A percentile compares a stretch with the other conserved stretches of the same genome.
Evolutionary conservation across 2,113 vertebrate genomes (phyloP).

Genomic region (Gorsachius goisagi): DNA sequence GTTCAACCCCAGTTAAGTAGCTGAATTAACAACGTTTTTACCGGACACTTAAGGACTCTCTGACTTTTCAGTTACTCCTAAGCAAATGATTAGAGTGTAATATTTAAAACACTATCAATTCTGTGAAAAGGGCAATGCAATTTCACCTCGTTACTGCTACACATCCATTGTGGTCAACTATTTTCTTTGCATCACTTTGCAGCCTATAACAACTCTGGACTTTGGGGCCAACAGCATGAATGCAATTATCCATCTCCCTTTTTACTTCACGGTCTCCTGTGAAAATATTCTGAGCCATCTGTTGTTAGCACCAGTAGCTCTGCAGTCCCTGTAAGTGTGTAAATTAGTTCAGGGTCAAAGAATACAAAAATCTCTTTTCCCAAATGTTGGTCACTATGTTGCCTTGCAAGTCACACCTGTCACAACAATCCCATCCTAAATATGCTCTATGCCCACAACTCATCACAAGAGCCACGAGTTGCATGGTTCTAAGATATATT

Average conservation of each 20-base stretch:
- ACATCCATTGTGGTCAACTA: background rate
- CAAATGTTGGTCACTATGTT: background rate
- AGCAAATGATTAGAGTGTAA: background rate
- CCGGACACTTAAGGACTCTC: background rate
- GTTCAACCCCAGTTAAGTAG: background rate
- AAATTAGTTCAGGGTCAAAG: background rate
- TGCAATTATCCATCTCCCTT: background rate
- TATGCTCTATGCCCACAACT: background rate
- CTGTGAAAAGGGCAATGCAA: background rate
- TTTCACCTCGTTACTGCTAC: background rate
- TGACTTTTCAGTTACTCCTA: background rate
- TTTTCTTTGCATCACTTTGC: accelerated
- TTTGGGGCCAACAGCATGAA: background rate
- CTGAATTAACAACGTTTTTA: background rate
- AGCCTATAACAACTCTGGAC: background rate
- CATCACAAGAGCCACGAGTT: background rate
- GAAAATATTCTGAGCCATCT: conserved; percentile 8
- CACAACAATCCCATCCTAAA: background rate
- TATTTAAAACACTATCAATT: background rate
- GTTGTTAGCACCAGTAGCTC: background rate
- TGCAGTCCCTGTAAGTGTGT: background rate
- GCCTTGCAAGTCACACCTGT: background rate
- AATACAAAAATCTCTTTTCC: background rate
- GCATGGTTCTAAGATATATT: background rate
- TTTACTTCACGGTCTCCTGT: background rate